Evolutionary conservation across 2,888 invertebrate genomes (phyloP), one percentile per base, ranked within the genome.

Genomic region (Leucophora obtusa): DNA sequence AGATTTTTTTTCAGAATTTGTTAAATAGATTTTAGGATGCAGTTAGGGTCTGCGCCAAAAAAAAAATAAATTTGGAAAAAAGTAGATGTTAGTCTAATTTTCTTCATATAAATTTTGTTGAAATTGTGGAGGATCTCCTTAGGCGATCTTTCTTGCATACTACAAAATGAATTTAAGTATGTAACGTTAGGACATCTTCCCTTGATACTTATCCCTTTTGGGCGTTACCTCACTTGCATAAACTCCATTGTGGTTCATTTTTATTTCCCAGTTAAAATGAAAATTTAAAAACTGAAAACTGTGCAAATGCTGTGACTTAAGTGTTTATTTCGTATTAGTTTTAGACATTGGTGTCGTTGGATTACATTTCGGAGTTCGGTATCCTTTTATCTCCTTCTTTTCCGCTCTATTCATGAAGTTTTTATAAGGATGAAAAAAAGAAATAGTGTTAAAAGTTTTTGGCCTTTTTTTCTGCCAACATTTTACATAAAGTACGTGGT

Each of bases 381-480:
- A 21, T 38, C 8, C 38, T 38, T 38, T 11, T 38, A 6, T 28
- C 7, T 17, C 54, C 28, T 54, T 62, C 14, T 62, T 62, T 62
- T 24, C 68, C 63, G 43, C 63, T 65, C 33, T 21, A 59, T 47
- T 60, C 38, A 65, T 47, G 65, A 54, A 54, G 51, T 35, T 33
- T 38, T 68, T 74, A 47, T 53, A 66, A 53, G 21, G 33, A 47
- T 15, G 21, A n/a, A 21, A 10, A 60, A 60, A 24, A 47, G 1
- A 14, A 15, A 51, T 54, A 74, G 68, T 72, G 75, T 71, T 72
- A 35, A 75, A 80, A 68, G 56, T 76, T 80, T 72, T 69, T 62
- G 43, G 65, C 71, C 65, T 62, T 71, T 60, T 60, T 28, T 43
- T 53, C 21, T n/a, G 33, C 15, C 62, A 58, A 6, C 73, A 56